These are phyloP conservation scores for Drosophila lowei DNA, from an alignment of 1,140 invertebrate species.

Conservation along the genomic window DNA sequence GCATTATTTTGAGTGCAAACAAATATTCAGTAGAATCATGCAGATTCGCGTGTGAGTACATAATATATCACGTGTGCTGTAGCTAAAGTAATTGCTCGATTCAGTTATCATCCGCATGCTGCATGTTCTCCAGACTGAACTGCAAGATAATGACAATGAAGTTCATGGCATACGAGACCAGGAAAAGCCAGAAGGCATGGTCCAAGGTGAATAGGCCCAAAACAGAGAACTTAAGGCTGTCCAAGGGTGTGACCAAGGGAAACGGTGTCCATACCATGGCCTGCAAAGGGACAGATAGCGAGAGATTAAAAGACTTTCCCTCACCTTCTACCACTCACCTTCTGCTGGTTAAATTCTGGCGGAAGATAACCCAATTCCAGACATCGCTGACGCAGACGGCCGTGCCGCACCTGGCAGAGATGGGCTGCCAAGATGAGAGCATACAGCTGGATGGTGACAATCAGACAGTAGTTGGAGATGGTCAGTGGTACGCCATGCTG, in stretches of 20 bases:
- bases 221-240: slow-evolving; percentile 39
- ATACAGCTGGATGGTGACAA: slow-evolving; percentile 62
- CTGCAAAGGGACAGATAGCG: slow-evolving; percentile 21
- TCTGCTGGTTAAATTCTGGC: slow-evolving; percentile 21
- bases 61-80: no score
- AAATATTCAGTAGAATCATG: no score
- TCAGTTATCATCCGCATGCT: slow-evolving; percentile 5
- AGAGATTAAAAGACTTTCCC: no score
- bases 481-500: slow-evolving; percentile 63
- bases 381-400: slow-evolving; percentile 22
- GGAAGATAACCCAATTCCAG: slow-evolving; percentile 46
- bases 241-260: slow-evolving; percentile 34
- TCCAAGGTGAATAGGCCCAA: slow-evolving; percentile 64
- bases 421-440: slow-evolving; percentile 58
- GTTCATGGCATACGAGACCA: slow-evolving; percentile 67
- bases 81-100: no score
- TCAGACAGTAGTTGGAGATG: slow-evolving; percentile 70
- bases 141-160: slow-evolving; percentile 75
- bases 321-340: not conserved
- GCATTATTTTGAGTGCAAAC: no score
- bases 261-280: slow-evolving; percentile 36
- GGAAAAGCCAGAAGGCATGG: slow-evolving; percentile 66
- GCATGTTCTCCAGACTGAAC: slow-evolving; percentile 59
- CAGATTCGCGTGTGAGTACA: no score
- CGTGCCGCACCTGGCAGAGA: slow-evolving; percentile 51